Percentiles rank a stretch among this genome's conserved stretches.
Conservation (phyloP, 2,888 invertebrate species). For the Andrena camellia region DNA sequence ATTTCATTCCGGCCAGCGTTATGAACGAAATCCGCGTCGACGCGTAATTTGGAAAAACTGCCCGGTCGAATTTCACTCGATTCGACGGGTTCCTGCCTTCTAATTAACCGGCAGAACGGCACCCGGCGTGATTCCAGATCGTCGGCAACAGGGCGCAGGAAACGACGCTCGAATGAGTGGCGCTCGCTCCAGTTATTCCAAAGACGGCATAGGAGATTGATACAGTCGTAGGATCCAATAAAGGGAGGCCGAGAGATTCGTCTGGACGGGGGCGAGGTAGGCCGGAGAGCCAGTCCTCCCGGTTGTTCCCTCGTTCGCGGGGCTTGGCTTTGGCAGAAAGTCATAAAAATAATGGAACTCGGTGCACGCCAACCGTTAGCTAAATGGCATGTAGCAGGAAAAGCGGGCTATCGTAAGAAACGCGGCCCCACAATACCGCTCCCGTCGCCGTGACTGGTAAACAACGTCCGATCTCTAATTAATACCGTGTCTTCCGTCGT, state of each 20-base stretch:
- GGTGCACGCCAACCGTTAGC: constrained; percentile 77
- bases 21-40: constrained; percentile 46
- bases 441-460: constrained; percentile 63
- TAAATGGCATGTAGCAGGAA: constrained; percentile 82
- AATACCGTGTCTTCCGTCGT: constrained; percentile 67
- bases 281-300: constrained; percentile 68
- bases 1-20: constrained; percentile 45
- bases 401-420: constrained; percentile 68
- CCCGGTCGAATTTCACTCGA: neutral
- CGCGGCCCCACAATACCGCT: constrained; percentile 54
- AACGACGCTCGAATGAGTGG: neutral
- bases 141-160: neutral
- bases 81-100: constrained; percentile 1
- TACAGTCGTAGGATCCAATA: neutral
- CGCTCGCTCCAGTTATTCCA: too few species aligned
- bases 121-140: neutral
- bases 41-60: constrained; percentile 32
- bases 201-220: too few species aligned
- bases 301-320: constrained; percentile 61
- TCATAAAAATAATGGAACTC: constrained; percentile 83
- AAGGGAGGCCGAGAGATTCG: constrained; percentile 61
- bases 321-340: constrained; percentile 79
- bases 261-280: constrained; percentile 56
- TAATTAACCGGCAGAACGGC: constrained; percentile 15
- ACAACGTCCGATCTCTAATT: constrained; percentile 74